Base-by-base conservation (phyloP, 2,888 invertebrate genomes). In the Conistra vaccinii region DNA sequence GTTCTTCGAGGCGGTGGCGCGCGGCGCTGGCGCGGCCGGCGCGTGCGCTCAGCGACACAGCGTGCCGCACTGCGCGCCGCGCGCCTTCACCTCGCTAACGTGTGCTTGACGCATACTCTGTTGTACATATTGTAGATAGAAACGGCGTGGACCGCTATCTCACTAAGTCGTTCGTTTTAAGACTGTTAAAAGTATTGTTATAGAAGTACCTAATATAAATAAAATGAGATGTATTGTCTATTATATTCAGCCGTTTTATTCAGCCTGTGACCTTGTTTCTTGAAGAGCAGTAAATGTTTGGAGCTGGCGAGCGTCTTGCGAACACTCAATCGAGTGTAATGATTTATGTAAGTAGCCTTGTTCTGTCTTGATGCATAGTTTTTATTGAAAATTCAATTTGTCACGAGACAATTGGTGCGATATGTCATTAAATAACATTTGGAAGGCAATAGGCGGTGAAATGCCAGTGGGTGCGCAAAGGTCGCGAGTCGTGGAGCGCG, bases 1-100 rank as follows among this genome's bases (percentile, higher is more conserved):
- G 92, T 97, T 97, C 93, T 98, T 98, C 92, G 98, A 98, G 90
- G 97, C 97, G 60, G 97, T 97, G 82, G 96, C 96, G 85, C 94
- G 96, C 88, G 95, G 96, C 84, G 92, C 94, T 85, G 93, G 93
- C 61, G 92, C 94, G 86, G 93, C 93, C 61, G 78, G 83, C 62
- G 79, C 83, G 35, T 85, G 92, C 73, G 90, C 92, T 32, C 94
- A 93, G 85, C 90, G 95, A 23, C 93, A 93, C 89, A 94, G 95
- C 85, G 95, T 92, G 66, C 95, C 95, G 42, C 92, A 94, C 83
- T 91, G 94, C 78, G 90, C 90, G 83, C 92, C 95, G 87, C 95
- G 95, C 88, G 92, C 92, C 85, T 95, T 95, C 87, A 87, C 92
- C 66, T 96, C 96, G 48, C 94, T 96, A 80, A 94, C 94, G 42